phyloP scores from a whole-genome alignment of 2,797 vertebrate genomes.

The Buceros bicornis region DNA sequence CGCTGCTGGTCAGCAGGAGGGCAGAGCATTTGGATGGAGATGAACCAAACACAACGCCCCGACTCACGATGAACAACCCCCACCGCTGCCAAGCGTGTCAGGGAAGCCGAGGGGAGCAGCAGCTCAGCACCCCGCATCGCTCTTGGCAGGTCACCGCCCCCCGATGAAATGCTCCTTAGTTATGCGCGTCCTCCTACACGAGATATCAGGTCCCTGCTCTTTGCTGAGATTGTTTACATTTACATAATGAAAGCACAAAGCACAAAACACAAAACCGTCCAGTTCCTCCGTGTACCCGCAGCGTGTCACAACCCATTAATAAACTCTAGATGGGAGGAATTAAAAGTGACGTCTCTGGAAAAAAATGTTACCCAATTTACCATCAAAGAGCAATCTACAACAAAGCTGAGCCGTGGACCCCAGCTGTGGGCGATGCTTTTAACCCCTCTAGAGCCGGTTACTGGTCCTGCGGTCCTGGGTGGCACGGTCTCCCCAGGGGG shows the following conservation, averaged over 20 bases:
- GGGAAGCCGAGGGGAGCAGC: accelerated
- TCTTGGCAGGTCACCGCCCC: accelerated
- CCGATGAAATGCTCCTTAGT: background rate
- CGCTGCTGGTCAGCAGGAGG: accelerated
- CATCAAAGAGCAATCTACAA: constrained; percentile 48
- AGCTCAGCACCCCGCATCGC: background rate
- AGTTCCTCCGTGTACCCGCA: background rate
- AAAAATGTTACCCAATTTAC: constrained; percentile 52
- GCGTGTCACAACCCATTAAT: constrained; percentile 55
- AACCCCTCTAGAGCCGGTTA: background rate
- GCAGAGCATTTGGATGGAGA: background rate
- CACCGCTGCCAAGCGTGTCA: accelerated
- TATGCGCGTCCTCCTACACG: background rate
- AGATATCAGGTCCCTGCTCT: background rate
- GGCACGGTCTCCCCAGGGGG: background rate
- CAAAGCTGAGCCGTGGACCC: background rate
- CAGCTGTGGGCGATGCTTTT: background rate
- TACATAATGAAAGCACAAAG: constrained; percentile 16
- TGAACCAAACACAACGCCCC: accelerated
- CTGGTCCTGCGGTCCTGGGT: accelerated
- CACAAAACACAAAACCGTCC: constrained; percentile 24
- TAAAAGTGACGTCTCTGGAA: constrained; percentile 52
- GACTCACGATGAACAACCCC: accelerated
- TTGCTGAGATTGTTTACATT: background rate
- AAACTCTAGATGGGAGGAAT: constrained; percentile 27